Evolutionary conservation across 2,797 vertebrate species (phyloP), one percentile per base, ranked within the genome.

Genomic region (Microctenopoma steveboyesi): DNA sequence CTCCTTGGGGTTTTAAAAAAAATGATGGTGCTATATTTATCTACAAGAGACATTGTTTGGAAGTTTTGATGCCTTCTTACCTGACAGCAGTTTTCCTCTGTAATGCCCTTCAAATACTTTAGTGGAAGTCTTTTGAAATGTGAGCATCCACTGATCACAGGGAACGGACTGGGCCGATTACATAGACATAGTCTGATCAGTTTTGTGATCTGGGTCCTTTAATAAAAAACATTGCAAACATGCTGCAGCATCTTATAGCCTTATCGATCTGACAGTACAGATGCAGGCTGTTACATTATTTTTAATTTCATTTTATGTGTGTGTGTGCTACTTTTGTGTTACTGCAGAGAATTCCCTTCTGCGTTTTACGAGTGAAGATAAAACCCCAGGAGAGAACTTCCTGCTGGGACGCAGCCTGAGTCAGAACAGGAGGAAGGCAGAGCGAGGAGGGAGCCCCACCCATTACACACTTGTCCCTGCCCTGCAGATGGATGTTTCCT

Each of bases 351-450:
- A 96, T 86, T 97, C 97, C 73, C 91, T 98, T 62, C 93, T 99
- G 89, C 96, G 95, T 50, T 99, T 97, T 64, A 96, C 96, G 64
- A 97, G 96, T 56, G 98, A 98, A 90, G 97, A 99, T 86, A 97
- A 97, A 91, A 88, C 94, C 82, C 93, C 94, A 48, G 94, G 95
- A 62, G 97, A 98, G 73, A 96, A 98, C 74, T 98, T 97, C 86
- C 91, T 97, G 90, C 94, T 96, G 86, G 96, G 97, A 78, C 96
- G 97, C 86, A 97, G 95, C 79, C 95, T 96, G 92, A 97, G 96
- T 91, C 96, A 96, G 86, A 96, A 96, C 88, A 95, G 96, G 89
- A 96, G 96, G 93, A 98, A 96, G 76, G 93, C 93, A 30, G 97
- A 99, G 72, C 96, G 97, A 87, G 95, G 94, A 39, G 92, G 87